Evolutionary conservation across 1,140 invertebrate genomes (phyloP), one percentile per base, ranked within the genome.

Genomic region (fruit fly (Drosophila melanogaster)): DNA sequence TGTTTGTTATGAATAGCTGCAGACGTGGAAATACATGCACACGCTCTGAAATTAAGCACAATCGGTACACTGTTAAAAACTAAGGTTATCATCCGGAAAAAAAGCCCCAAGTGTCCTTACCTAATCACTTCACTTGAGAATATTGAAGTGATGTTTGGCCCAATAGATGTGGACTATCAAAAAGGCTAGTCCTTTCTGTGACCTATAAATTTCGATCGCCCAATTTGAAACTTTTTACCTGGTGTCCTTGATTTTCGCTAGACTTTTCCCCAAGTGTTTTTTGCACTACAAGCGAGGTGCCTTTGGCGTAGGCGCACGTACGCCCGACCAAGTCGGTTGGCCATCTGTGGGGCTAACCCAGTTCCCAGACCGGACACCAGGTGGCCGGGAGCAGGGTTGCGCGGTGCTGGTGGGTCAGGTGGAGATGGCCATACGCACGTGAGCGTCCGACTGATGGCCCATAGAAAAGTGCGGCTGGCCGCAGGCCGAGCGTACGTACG

Each of bases 1-100:
- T 74, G 73, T 75, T 64, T 79, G 77, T 76, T 65, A 76, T 84
- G 80, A 84, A 71, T 81, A 78, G 78, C 73, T 81, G 72, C 59
- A 80, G 65, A 80, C 72, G 56, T 61, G 59, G n/a, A 64, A 61
- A 55, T 66, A 75, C 62, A 76, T 66, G 50, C 40, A 62, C 69
- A 79, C 22, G 56, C 57, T 67, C 37, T 43, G 44, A 67, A 73
- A 73, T 78, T 71, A 70, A 55, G 74, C 44, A 22, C 53, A 56
- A 44, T 12, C 35, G 0, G 8, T 50, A 30, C 60, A 67, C 64
- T 67, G 15, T 4, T 11, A 4, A 17, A 33, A 49, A 64, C 24
- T 3, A 6, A 3, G 10, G 1, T 15, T 17, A 0, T 7, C 3
- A 2, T n/a, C 5, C 7, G 2, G 0, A 1, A 15, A 5, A 3